Percentiles rank a stretch among this genome's conserved stretches.
These are phyloP conservation scores for Epizoanthus fatuus DNA, from an alignment of 92 coral and sea anemone species.

Conservation along the genomic window DNA sequence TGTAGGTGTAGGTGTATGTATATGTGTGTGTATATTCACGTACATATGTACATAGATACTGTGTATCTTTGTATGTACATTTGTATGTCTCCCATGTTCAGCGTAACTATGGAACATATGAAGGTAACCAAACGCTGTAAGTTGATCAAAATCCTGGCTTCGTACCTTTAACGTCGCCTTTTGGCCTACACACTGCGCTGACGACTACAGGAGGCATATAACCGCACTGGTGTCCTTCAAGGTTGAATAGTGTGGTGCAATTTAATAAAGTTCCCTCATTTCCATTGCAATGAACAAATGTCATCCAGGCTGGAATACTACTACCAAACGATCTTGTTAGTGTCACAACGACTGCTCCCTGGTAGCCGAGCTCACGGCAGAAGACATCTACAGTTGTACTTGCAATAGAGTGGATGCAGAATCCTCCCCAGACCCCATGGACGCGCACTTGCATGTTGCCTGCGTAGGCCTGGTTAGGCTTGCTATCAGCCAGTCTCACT, in stretches of 20 bases:
- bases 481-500: background rate
- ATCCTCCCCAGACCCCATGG: constrained; percentile 18
- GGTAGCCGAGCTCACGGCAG: constrained; percentile 28
- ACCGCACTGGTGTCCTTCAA: background rate
- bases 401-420: background rate
- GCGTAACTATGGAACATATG: too few species aligned
- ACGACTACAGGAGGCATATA: background rate
- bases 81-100: too few species aligned
- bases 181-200: background rate
- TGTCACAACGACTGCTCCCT: constrained; percentile 1
- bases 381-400: constrained; percentile 15
- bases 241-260: constrained; percentile 1
- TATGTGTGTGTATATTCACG: too few species aligned
- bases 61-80: too few species aligned
- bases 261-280: background rate
- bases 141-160: too few species aligned
- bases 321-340: background rate
- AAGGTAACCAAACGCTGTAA: too few species aligned
- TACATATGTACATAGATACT: too few species aligned
- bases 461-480: constrained; percentile 2
- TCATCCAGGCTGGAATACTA: background rate
- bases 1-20: too few species aligned
- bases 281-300: background rate
- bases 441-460: constrained; percentile 15
- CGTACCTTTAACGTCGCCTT: constrained; percentile 3